Conservation (phyloP, 2,113 vertebrate species). For the Mugil cephalus region DNA sequence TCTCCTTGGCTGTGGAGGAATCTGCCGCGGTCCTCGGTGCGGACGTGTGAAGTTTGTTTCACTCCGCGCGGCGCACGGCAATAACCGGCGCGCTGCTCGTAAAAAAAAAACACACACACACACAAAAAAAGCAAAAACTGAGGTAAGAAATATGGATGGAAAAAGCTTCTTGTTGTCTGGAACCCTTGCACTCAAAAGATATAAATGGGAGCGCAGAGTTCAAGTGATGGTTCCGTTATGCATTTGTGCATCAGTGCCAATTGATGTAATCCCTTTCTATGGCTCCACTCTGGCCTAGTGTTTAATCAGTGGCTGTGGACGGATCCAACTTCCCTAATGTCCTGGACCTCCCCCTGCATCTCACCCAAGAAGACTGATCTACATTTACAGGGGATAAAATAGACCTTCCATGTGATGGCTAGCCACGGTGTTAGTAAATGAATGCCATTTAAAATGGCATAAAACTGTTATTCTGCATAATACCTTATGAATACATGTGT, state of each 20-base stretch:
- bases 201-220: slow-evolving; percentile 61
- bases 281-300: slow-evolving; percentile 50
- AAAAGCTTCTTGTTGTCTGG: slow-evolving; percentile 64
- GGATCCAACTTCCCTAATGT: slow-evolving; percentile 78
- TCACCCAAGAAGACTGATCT: slow-evolving; percentile 72
- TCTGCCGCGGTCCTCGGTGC: slow-evolving; percentile 61
- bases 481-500: slow-evolving; percentile 83
- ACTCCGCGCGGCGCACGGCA: slow-evolving; percentile 32
- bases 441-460: slow-evolving; percentile 85
- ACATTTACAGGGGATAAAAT: slow-evolving; percentile 81
- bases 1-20: slow-evolving; percentile 65
- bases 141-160: slow-evolving; percentile 63
- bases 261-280: slow-evolving; percentile 54
- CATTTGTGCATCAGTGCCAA: slow-evolving; percentile 59
- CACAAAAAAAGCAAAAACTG: slow-evolving; percentile 14
- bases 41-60: slow-evolving; percentile 69
- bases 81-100: slow-evolving; percentile 62
- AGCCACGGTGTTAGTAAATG: slow-evolving; percentile 79
- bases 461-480: slow-evolving; percentile 84
- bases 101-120: slow-evolving; percentile 49
- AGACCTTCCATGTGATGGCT: slow-evolving; percentile 78
- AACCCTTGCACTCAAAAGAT: slow-evolving; percentile 53
- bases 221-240: slow-evolving; percentile 68
- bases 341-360: slow-evolving; percentile 75
- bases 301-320: slow-evolving; percentile 76